Base-by-base conservation (phyloP, 1,140 invertebrate genomes). In the Wasmannia auropunctata region DNA sequence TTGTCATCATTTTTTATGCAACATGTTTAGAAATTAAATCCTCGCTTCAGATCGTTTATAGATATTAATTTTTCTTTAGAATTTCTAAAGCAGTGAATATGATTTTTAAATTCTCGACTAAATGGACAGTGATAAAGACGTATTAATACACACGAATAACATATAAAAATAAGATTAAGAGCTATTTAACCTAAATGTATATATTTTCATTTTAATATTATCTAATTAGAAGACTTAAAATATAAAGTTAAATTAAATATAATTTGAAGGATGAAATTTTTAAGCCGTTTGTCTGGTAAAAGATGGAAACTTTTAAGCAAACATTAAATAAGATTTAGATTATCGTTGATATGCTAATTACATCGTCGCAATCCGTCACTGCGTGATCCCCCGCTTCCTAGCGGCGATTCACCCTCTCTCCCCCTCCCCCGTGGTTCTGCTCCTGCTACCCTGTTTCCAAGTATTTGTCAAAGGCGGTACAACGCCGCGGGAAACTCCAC, bases 391-490 rank as follows among this genome's bases (percentile, higher is more conserved):
- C 19, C 25, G n/a, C 2, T 81, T 31, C 34, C 65, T 43, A n/a
- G 16, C 19, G 7, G 11, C 60, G 25, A 79, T 81, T 58, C 14
- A 46, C 49, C 60, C 76, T 77, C 74, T 43, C 62, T 65, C 37
- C 19, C 58, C 56, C 19, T 58, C 46, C 3, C n/a, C n/a, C n/a
- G n/a, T n/a, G 40, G 51, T 19, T 79, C 81, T 65, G 40, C 65
- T 93, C 69, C 86, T 94, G 90, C n/a, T 91, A 70, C 56, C 93
- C 93, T 92, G 88, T 69, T 94, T 87, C 91, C 86, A 93, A 94
- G 93, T 93, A 94, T 94, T 94, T 93, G 90, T 92, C 93, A 94
- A 94, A 94, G 93, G 93, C 93, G 93, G 93, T 94, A 94, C 93
- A 91, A 94, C 91, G 92, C 86, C 91, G 90, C 87, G 80, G 86